Evolutionary conservation across 2,888 invertebrate species (phyloP), one percentile per base, ranked within the genome.

Genomic region (Ypsolopha scabrella): DNA sequence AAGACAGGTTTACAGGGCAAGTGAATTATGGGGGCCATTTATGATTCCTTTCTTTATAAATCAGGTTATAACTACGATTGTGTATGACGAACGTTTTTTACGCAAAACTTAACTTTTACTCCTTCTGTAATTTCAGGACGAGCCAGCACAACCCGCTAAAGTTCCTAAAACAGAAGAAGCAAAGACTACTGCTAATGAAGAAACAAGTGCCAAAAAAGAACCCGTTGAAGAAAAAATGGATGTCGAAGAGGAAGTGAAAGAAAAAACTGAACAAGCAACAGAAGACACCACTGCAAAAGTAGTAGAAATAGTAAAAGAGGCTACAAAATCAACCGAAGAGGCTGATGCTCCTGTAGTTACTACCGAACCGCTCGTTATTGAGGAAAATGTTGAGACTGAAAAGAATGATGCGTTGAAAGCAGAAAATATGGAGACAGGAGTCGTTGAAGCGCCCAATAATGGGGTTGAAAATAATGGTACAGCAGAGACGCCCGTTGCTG

Each of bases 71-170:
- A 24, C 4, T 4, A 24, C 24, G 24, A 24, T 24, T 24, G 2
- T 24, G 24, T 24, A 24, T 24, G 24, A 24, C 24, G 24, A 3
- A 24, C 4, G 24, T 3, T 3, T 24, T 24, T 24, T 24, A 24
- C 2, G 24, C 24, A 24, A 24, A 4, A 24, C 4, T 24, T 24
- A 24, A 24, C 24, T 24, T 24, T 24, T 24, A 24, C 4, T 24
- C 24, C 9, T 39, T 34, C 10, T 10, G 9, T 39, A 6, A 51
- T 45, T 54, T 54, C 46, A 80, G 62, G 67, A 68, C 43, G 70
- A 47, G 35, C 39, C 36, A 70, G 72, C 62, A 52, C 77, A 83
- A 57, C 89, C 89, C 33, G 72, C 88, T 34, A 89, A 89, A 74
- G 68, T 89, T 46, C 74, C 86, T 24, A 89, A 90, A 57, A 57